Evolutionary conservation across 2,113 vertebrate species (phyloP), one percentile per base, ranked within the genome.

Genomic region (Pandion haliaetus): DNA sequence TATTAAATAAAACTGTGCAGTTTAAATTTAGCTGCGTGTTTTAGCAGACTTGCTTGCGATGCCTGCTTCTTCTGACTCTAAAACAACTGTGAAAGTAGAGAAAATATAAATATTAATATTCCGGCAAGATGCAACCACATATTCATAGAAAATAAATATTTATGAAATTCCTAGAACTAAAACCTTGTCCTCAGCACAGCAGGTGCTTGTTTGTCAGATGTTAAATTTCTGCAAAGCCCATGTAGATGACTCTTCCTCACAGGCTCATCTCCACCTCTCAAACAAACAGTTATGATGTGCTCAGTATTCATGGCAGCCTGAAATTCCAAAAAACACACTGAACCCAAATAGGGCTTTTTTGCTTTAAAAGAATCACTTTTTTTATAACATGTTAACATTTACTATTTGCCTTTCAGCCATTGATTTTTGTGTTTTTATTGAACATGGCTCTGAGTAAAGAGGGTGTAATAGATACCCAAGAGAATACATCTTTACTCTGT

Each of bases 21-120:
- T 96, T 94, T 88, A 97, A 95, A 93, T 96, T 94, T 95, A 95
- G 79, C 67, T 34, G 15, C 12, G 52, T 70, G 72, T 83, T 93
- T 93, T 76, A 90, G 76, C 80, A 94, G 90, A 67, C 50, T 52
- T 3, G 25, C 40, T 67, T 63, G 80, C 18, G 0, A 26, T 76
- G 89, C 58, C 38, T 63, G 58, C 16, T 78, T 86, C 82, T 85
- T 89, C 67, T 45, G 83, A 95, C 80, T 96, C 73, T 49, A 19
- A 95, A 88, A 83, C 82, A 92, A 82, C 86, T 52, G 72, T 69
- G 88, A 82, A 96, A 96, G 57, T 19, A 61, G 61, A 34, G 40
- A 93, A 94, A 90, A 73, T 36, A 77, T 57, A 86, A 90, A 88
- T 78, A 94, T 74, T 88, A 90, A 83, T 93, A 82, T 82, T 94